Percentiles rank a stretch among this genome's conserved stretches.
Conservation (phyloP, 2,888 invertebrate species). For the Lydus trimaculatus region DNA sequence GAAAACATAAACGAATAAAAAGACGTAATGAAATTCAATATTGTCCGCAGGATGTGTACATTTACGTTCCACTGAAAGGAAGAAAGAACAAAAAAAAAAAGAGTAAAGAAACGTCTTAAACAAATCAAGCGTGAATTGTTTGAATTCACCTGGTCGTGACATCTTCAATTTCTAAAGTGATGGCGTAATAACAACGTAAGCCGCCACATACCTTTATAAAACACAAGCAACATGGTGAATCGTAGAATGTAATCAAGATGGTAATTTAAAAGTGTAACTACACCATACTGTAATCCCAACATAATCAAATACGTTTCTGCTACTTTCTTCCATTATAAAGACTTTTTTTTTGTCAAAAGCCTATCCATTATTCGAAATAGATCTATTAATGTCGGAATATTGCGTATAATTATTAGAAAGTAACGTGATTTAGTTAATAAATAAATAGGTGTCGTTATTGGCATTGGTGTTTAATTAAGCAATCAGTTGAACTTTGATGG, state of each 20-base stretch:
- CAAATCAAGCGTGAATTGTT: conserved; percentile 4
- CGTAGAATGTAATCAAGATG: conserved; percentile 4
- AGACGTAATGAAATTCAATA: not conserved
- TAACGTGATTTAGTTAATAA: conserved; percentile 34
- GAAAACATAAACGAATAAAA: too few relatives aligned
- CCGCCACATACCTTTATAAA: not conserved
- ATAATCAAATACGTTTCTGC: not conserved
- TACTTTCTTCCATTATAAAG: not conserved
- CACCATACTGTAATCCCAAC: not conserved
- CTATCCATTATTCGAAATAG: not conserved
- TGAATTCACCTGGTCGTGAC: conserved; percentile 21
- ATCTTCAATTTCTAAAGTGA: conserved; percentile 13
- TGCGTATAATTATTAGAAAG: conserved; percentile 15
- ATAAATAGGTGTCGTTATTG: conserved; percentile 33
- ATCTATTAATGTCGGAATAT: not conserved
- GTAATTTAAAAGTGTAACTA: not conserved
- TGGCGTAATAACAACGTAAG: conserved; percentile 14
- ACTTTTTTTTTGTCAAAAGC: not conserved
- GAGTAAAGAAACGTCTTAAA: not conserved
- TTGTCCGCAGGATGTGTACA: not conserved
- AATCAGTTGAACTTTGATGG: conserved; percentile 41
- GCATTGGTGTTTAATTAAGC: conserved; percentile 41
- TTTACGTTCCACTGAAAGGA: too few relatives aligned
- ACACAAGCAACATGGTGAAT: not conserved
- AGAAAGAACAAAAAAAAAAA: not conserved